Evolutionary conservation across 1,140 invertebrate species (phyloP).

Genomic region (Vanessa tameamea): DNA sequence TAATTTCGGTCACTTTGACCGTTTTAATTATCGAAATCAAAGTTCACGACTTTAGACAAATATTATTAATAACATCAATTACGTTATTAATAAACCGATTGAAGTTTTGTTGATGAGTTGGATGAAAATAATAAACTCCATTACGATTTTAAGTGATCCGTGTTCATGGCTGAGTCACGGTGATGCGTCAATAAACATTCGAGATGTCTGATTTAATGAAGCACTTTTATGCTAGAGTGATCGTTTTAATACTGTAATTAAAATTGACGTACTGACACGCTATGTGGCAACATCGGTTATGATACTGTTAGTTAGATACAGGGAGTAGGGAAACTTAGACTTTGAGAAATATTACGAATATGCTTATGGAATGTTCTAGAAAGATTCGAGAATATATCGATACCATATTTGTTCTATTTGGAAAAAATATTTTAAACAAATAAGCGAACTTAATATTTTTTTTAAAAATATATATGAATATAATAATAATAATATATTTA

Average conservation of each 20-base stretch:
- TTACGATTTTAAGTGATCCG: conserved; percentile 32
- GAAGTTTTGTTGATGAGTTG: conserved; percentile 32
- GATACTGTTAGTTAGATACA: conserved; percentile 10
- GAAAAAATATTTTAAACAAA: no score
- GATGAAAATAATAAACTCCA: conserved; percentile 36
- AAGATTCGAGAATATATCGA: no score
- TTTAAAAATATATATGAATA: no score
- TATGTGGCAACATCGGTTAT: conserved; percentile 23
- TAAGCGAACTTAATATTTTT: no score
- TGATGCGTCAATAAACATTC: conserved; percentile 51
- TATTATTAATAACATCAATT: conserved; percentile 19
- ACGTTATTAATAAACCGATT: conserved; percentile 32
- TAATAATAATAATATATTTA: no score
- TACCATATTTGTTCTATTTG: no score
- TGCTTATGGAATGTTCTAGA: no score
- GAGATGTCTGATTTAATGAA: conserved; percentile 53
- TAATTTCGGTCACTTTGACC: not conserved
- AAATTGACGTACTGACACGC: conserved; percentile 41
- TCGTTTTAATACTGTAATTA: conserved; percentile 51
- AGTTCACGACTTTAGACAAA: conserved; percentile 26
- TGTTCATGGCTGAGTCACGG: conserved; percentile 53
- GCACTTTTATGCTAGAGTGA: conserved; percentile 48
- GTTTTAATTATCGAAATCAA: conserved; percentile 1
- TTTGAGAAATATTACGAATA: no score
- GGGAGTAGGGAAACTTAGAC: not conserved